Evolutionary conservation across 2,113 vertebrate species (phyloP), one percentile per base, ranked within the genome.

Genomic region (Pelecanoides urinatrix): DNA sequence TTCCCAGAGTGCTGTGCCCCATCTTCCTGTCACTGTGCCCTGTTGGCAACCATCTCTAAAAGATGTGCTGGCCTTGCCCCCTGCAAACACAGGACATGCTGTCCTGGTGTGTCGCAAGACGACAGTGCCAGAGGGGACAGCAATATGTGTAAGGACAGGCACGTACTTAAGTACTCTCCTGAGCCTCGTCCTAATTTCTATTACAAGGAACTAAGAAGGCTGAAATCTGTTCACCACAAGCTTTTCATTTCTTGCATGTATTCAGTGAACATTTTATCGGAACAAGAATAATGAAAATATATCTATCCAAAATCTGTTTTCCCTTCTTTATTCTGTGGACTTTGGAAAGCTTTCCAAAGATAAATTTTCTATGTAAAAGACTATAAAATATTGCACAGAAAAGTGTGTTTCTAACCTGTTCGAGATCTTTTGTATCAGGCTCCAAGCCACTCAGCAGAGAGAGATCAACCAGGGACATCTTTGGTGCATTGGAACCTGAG

Each of bases 391-490:
- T 44, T 56, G 8, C 26, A 87, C 7, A 77, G 47, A n/a, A 65
- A 78, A 88, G 5, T 7, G 3, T 63, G 7, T 36, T 91, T 70
- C 70, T 78, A 76, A 98, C 98, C 84, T 98, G 95, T 44, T 98
- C 97, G 0, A 98, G 97, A 11, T 98, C 97, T n/a, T 87, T 93
- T 18, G 88, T 95, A 56, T 98, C 97, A 71, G 97, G 97, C 42
- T 96, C 94, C 61, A 98, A 95, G 17, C 98, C 98, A 67, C 98
- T 98, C 59, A 98, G 90, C 34, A 98, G 97, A 34, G 98, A 97
- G 63, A 98, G 97, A 90, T 98, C 98, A 78, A 98, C 98, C 72
- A 98, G 62, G 26, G 97, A 98, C 98, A 98, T 98, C 71, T 97
- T 98, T 58, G 95, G 96, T 75, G 81, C n/a, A 36, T 61, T 95